Percentiles rank a stretch among this genome's conserved stretches.
These are phyloP conservation scores for Oxyura jamaicensis DNA, from an alignment of 2,113 vertebrate species.

Conservation along the genomic window DNA sequence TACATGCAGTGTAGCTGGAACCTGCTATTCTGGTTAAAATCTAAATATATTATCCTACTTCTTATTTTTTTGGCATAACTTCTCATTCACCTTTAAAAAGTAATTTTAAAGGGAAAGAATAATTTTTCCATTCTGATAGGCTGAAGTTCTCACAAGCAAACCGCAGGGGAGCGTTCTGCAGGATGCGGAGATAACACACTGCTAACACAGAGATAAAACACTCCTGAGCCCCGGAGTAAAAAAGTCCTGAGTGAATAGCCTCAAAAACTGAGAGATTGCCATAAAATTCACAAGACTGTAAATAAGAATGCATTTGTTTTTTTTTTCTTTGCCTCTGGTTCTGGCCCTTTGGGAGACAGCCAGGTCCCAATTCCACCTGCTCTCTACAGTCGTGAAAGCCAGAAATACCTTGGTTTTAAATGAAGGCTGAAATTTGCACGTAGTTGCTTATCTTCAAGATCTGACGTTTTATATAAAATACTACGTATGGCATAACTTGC, in stretches of 20 bases:
- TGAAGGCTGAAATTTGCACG: neutral
- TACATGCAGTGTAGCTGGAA: neutral
- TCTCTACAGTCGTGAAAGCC: neutral
- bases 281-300: neutral
- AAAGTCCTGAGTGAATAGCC: neutral
- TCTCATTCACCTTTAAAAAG: neutral
- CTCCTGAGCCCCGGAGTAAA: neutral
- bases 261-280: neutral
- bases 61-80: neutral
- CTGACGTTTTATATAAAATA: conserved; percentile 35
- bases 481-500: conserved; percentile 1
- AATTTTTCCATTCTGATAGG: neutral
- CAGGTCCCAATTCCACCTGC: conserved; percentile 4
- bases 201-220: neutral
- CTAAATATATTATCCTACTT: neutral
- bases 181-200: neutral
- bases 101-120: neutral
- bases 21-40: neutral
- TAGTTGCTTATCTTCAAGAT: conserved; percentile 26
- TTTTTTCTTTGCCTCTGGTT: neutral
- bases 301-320: neutral
- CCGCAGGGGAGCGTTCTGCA: neutral
- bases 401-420: conserved; percentile 49
- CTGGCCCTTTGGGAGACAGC: conserved; percentile 22
- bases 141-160: neutral